These are phyloP conservation scores for Ophiothrix spiculata DNA, from an alignment of 35 echinoderm and acorn worm genomes.

Conservation along the genomic window DNA sequence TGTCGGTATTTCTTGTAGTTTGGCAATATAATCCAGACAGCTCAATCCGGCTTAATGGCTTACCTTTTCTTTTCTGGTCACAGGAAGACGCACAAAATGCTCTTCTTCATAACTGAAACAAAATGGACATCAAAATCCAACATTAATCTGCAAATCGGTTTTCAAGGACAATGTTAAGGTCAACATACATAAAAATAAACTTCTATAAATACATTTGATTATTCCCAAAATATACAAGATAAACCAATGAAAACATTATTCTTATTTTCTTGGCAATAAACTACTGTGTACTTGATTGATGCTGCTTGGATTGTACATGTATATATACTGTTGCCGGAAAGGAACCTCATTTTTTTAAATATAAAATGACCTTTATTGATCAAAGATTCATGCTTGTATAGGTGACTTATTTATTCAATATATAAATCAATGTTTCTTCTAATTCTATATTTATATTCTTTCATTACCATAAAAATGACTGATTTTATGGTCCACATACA, in stretches of 20 bases:
- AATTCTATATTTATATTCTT: too few relatives aligned
- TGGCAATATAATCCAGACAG: not conserved
- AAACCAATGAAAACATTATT: not conserved
- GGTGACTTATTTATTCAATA: too few relatives aligned
- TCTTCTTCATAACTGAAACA: conserved; percentile 76
- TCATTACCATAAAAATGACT: too few relatives aligned
- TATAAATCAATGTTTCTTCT: too few relatives aligned
- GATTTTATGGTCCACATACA: too few relatives aligned
- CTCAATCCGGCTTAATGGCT: not conserved
- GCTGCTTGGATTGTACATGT: not conserved
- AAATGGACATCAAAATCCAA: not conserved
- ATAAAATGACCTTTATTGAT: too few relatives aligned
- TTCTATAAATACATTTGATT: not conserved
- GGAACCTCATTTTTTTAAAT: too few relatives aligned
- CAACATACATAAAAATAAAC: not conserved
- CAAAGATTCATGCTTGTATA: too few relatives aligned
- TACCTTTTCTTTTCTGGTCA: conserved; percentile 84
- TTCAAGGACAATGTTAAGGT: not conserved
- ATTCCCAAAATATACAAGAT: not conserved
- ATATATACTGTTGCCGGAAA: too few relatives aligned
- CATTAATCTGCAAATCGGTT: not conserved
- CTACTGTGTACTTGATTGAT: not conserved
- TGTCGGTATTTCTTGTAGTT: not conserved
- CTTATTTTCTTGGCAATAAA: not conserved
- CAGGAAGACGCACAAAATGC: conserved; percentile 66